phyloP scores from a whole-genome alignment of 2,888 invertebrate species.

The Macaria liturata region DNA sequence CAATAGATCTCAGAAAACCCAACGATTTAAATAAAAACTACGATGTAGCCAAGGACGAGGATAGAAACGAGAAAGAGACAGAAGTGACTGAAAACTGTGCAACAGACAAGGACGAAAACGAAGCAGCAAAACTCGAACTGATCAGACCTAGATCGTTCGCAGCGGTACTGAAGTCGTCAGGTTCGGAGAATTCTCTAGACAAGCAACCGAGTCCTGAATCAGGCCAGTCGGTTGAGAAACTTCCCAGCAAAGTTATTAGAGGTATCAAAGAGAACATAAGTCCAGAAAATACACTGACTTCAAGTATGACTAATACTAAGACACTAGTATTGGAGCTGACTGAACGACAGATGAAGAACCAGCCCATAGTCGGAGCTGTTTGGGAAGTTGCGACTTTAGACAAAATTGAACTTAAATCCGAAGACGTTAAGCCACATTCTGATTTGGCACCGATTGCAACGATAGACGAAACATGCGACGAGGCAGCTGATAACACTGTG shows the following conservation, averaged over 20 bases:
- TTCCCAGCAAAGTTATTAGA: constrained; percentile 81
- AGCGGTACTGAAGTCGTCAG: constrained; percentile 71
- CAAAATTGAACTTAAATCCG: constrained; percentile 51
- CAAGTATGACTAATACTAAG: constrained; percentile 69
- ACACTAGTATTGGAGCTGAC: constrained; percentile 63
- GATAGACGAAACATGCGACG: constrained; percentile 69
- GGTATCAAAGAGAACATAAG: constrained; percentile 86
- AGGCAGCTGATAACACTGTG: constrained; percentile 47
- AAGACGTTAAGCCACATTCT: constrained; percentile 49
- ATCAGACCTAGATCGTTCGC: constrained; percentile 70
- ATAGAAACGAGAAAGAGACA: constrained; percentile 13
- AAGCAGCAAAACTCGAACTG: constrained; percentile 50
- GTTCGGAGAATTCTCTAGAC: constrained; percentile 70
- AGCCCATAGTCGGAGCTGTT: constrained; percentile 44
- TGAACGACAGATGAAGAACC: constrained; percentile 57
- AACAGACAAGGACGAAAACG: constrained; percentile 32
- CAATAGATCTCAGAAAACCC: constrained; percentile 69
- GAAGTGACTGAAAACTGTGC: constrained; percentile 19
- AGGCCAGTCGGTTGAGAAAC: constrained; percentile 71
- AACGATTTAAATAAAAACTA: constrained; percentile 65
- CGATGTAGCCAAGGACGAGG: constrained; percentile 34
- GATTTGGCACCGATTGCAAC: constrained; percentile 73
- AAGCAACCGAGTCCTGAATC: constrained; percentile 68
- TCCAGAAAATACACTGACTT: constrained; percentile 83
- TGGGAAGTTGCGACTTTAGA: constrained; percentile 52